These are phyloP conservation scores for Brachyrhaphis roseni DNA, from an alignment of 2,797 vertebrate species.

Conservation along the genomic window DNA sequence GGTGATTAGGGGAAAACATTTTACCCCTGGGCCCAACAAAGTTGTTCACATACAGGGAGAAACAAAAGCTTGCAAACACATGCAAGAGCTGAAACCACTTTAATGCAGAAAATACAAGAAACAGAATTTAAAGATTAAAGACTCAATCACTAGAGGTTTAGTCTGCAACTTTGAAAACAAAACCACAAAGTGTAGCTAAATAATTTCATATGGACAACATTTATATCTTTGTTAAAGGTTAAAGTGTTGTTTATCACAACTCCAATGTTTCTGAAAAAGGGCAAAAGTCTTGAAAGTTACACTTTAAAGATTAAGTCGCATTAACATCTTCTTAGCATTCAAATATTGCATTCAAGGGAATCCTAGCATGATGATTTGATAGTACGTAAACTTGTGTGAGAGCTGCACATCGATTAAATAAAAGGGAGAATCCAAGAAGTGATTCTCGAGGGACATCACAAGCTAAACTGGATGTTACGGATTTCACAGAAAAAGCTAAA, in stretches of 20 bases:
- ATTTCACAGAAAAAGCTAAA: too few relatives aligned
- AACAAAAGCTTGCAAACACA: conserved; percentile 17
- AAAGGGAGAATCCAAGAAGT: not conserved
- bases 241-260: not conserved
- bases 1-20: conserved; percentile 58
- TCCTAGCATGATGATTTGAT: not conserved
- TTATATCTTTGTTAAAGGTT: not conserved
- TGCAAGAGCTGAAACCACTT: not conserved
- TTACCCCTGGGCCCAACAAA: conserved; percentile 49
- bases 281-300: not conserved
- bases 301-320: not conserved
- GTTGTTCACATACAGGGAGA: conserved; percentile 14
- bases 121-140: not conserved
- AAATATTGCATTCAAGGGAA: not conserved
- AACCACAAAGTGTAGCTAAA: not conserved
- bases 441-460: not conserved
- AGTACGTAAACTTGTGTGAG: not conserved
- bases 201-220: not conserved
- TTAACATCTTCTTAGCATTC: not conserved
- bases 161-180: not conserved
- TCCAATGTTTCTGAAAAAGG: not conserved
- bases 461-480: not conserved
- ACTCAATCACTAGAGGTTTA: not conserved
- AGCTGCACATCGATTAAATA: not conserved
- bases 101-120: conserved; percentile 17